phyloP scores from a whole-genome alignment of 2,888 invertebrate species.

The Epiperipatus broadwayi region DNA sequence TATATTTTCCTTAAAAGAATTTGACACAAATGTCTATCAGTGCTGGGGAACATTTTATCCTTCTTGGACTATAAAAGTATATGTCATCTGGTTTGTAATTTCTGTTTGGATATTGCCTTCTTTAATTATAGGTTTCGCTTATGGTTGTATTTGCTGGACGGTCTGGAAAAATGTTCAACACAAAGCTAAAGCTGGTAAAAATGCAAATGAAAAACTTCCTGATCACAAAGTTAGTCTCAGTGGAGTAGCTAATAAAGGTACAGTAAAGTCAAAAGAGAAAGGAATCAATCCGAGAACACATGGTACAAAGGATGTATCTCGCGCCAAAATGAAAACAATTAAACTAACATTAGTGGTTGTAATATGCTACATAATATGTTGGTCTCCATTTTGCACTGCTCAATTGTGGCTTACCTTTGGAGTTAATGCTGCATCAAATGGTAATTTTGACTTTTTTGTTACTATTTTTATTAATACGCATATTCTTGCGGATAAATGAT shows the following conservation, averaged over 20 bases:
- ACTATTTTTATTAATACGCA: too few species aligned
- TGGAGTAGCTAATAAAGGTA: background rate
- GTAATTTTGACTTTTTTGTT: too few species aligned
- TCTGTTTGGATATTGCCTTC: conserved; percentile 33
- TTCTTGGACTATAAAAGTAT: conserved; percentile 23
- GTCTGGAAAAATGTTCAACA: conserved; percentile 18
- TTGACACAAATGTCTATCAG: conserved; percentile 18
- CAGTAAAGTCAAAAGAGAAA: background rate
- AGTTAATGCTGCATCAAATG: too few species aligned
- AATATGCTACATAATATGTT: conserved; percentile 44
- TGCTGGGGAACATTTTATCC: conserved; percentile 26
- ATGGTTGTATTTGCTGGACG: conserved; percentile 22
- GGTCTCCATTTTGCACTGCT: conserved; percentile 45
- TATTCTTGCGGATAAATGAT: too few species aligned
- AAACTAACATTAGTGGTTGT: conserved; percentile 34
- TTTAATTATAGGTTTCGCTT: conserved; percentile 28
- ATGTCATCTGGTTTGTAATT: conserved; percentile 25
- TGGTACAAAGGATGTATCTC: conserved; percentile 31
- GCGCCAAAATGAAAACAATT: conserved; percentile 33
- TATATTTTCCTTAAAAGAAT: conserved; percentile 25
- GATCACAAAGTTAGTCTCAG: too few species aligned
- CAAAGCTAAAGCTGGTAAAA: conserved; percentile 3
- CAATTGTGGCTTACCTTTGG: too few species aligned
- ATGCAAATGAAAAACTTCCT: too few species aligned
- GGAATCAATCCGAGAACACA: conserved; percentile 25